Conservation (phyloP, 2,888 invertebrate species). For the Sipunculus nudus region DNA sequence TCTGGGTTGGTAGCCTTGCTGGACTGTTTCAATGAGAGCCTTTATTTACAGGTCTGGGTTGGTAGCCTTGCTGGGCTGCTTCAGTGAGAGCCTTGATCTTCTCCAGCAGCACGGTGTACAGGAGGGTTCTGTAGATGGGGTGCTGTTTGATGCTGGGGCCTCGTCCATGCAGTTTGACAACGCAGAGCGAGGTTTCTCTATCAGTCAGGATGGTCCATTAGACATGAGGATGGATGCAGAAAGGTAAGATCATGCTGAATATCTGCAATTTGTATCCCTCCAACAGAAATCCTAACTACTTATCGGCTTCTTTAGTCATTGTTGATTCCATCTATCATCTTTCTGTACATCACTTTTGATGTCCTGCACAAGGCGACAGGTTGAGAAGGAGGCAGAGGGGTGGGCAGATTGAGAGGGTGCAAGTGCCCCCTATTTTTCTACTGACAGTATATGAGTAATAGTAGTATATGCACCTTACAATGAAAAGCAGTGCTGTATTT, state of each 20-base stretch:
- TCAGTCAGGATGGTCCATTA: constrained; percentile 82
- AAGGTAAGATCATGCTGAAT: constrained; percentile 63
- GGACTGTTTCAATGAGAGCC: no score
- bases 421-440: no score
- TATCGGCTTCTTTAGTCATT: no score
- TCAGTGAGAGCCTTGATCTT: constrained; percentile 83
- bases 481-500: no score
- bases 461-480: no score
- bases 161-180: constrained; percentile 95
- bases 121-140: constrained; percentile 78
- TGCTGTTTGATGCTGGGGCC: constrained; percentile 92
- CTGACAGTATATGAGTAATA: no score
- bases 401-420: no score
- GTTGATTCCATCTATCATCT: no score
- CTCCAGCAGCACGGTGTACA: constrained; percentile 72
- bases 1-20: no score
- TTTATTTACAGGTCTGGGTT: constrained; percentile 63
- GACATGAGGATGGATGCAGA: constrained; percentile 95
- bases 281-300: not conserved
- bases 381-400: no score
- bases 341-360: no score
- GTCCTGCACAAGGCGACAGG: no score
- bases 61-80: constrained; percentile 83
- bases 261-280: not conserved
- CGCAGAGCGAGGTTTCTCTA: constrained; percentile 83